Base-by-base conservation (phyloP, 2,888 invertebrate genomes). In the Drosophila suboccidentalis region DNA sequence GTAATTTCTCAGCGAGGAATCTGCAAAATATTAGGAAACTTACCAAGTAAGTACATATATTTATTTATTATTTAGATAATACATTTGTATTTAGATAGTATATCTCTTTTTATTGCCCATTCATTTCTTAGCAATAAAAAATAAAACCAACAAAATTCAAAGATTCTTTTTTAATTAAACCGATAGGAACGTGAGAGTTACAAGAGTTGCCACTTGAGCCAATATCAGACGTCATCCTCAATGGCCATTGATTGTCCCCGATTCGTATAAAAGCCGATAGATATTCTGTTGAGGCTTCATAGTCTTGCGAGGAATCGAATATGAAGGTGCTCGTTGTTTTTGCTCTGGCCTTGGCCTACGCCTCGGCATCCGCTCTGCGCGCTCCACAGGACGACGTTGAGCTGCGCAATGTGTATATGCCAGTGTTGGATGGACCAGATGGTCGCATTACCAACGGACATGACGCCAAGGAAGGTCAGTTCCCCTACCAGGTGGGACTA, bases 401-500 rank as follows among this genome's bases (percentile, higher is more conserved):
- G 13, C 64, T 61, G 13, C 77, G 81, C 54, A 65, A 77, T 39
- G 58, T 74, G 41, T 70, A 65, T 13, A 51, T 77, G 41, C 79
- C 83, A 11, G 68, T 76, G 2, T 4, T 44, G 39, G 70, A 72
- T 0, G 74, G 71, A 34, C 74, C 65, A 4, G 80, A 76, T 36
- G 89, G 85, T 36, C 85, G 90, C 50, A 90, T 90, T 55, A 88
- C 85, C 57, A 75, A 87, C 26, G 90, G 90, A 15, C 26, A 76
- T 4, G 80, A 89, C 41, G 90, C 88, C 55, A n/a, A 53, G 4
- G 61, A 61, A 6, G 75, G 82, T 43, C 64, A 84, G 65, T 82
- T 90, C 66, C 88, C 90, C 53, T 90, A 89, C 34, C 91, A 91
- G 67, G 91, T 79, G 13, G 91, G 89, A 51, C 82, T 91, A 0